Evolutionary conservation across 2,113 vertebrate species (phyloP).

Genomic region (Emberiza fucata): DNA sequence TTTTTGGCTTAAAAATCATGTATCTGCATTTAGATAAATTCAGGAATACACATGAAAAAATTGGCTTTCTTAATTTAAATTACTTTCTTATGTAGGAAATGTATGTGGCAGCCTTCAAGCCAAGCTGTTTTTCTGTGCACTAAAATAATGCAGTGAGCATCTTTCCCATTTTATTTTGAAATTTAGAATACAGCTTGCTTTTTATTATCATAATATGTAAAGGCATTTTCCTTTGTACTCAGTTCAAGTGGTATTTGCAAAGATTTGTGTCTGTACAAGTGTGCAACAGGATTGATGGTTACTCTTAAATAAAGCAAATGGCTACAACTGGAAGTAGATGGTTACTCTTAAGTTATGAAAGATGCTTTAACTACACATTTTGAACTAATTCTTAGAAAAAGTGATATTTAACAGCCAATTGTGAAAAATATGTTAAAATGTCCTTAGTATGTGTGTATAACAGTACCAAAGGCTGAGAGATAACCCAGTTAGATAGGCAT

Average conservation of each 20-base stretch:
- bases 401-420: neutral
- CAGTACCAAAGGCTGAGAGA: neutral
- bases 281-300: neutral
- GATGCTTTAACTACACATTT: neutral
- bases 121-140: neutral
- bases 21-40: neutral
- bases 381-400: neutral
- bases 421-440: neutral
- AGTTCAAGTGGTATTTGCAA: neutral
- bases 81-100: neutral
- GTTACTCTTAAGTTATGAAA: neutral
- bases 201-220: neutral
- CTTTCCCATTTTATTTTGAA: neutral
- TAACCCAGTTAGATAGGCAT: neutral
- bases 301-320: neutral
- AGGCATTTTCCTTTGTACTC: neutral
- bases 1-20: neutral
- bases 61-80: neutral
- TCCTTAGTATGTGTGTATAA: neutral
- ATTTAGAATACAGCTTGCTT: neutral
- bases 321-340: neutral
- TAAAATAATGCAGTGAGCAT: neutral
- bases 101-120: neutral
- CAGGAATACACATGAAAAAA: neutral
- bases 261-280: neutral